phyloP scores from a whole-genome alignment of 2,113 vertebrate genomes.

The Ciconia stormi region DNA sequence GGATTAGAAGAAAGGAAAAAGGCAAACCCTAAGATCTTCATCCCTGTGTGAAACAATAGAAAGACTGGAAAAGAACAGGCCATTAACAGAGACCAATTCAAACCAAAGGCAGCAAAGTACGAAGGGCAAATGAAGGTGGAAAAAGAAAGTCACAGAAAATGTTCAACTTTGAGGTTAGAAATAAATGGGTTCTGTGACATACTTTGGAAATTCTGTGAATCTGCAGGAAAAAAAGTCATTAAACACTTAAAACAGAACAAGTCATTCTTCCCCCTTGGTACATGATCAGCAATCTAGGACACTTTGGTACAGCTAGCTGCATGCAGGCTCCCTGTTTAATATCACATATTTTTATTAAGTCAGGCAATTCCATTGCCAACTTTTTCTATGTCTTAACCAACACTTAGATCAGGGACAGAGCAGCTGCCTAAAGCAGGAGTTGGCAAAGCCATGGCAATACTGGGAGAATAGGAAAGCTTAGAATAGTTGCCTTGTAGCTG shows the following conservation, averaged over 20 bases:
- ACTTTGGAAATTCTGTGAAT: constrained; percentile 14
- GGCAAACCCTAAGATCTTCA: background rate
- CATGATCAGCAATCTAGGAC: constrained; percentile 15
- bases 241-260: constrained; percentile 2
- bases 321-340: background rate
- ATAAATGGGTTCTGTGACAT: constrained; percentile 16
- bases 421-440: background rate
- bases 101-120: background rate
- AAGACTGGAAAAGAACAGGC: background rate
- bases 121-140: constrained; percentile 16
- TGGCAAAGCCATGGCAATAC: background rate
- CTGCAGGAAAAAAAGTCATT: constrained; percentile 26
- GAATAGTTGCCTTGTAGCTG: background rate
- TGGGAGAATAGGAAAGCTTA: background rate
- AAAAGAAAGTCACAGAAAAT: background rate
- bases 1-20: background rate
- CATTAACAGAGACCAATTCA: background rate
- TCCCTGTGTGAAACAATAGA: background rate
- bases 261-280: background rate
- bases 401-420: background rate
- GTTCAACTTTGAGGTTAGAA: background rate
- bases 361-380: background rate
- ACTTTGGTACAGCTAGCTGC: background rate
- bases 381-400: background rate
- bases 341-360: background rate